Conservation (phyloP, 2,113 vertebrate species). For the Machaerirhynchus nigripectus region DNA sequence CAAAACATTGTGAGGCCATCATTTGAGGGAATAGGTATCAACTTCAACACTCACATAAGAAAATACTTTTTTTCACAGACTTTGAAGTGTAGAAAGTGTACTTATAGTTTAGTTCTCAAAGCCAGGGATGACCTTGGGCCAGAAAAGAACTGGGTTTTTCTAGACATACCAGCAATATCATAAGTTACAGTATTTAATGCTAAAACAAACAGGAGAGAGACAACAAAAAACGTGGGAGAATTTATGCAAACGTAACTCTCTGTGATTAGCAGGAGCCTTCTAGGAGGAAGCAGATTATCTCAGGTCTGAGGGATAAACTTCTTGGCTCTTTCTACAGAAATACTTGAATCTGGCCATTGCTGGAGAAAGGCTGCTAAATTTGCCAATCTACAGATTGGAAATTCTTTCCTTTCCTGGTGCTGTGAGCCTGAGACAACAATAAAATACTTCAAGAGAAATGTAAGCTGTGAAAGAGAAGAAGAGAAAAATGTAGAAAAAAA, state of each 20-base stretch:
- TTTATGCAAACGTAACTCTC: neutral
- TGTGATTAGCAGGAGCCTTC: neutral
- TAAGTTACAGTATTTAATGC: neutral
- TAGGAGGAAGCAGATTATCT: neutral
- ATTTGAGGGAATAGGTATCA: neutral
- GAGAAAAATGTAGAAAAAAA: neutral
- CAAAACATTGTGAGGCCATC: rapidly evolving
- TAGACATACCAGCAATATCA: neutral
- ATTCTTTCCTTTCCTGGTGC: neutral
- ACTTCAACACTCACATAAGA: neutral
- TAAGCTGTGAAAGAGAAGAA: neutral
- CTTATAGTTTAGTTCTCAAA: neutral
- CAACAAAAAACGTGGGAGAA: neutral
- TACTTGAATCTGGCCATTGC: neutral
- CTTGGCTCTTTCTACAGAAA: neutral
- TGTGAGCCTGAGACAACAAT: neutral
- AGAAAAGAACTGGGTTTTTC: neutral
- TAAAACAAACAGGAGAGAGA: neutral
- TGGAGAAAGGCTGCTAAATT: neutral
- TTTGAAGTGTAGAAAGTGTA: neutral
- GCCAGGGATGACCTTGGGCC: neutral
- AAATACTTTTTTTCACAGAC: neutral
- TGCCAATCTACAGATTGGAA: neutral
- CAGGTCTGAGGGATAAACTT: neutral
- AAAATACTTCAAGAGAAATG: neutral